phyloP scores from a whole-genome alignment of 2,797 vertebrate species.

The Rhincodon typus region DNA sequence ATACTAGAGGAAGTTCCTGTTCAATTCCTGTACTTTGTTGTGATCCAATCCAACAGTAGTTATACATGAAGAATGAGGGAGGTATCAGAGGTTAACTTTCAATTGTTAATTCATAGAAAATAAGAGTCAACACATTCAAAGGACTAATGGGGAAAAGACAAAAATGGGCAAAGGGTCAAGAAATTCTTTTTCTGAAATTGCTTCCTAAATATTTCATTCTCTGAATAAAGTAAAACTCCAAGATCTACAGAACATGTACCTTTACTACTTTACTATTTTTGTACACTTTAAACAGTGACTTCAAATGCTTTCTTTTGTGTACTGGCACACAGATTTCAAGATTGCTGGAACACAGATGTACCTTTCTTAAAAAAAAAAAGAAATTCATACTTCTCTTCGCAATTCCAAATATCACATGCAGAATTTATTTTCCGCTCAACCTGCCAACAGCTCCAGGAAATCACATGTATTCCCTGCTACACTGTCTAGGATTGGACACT shows the following conservation, averaged over 20 bases:
- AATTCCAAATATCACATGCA: slow-evolving; percentile 14
- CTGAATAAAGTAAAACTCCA: background rate
- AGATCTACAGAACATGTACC: background rate
- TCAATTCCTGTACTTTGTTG: background rate
- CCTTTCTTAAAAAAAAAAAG: slow-evolving; percentile 3
- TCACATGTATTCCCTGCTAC: background rate
- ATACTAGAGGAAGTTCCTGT: background rate
- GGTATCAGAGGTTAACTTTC: background rate
- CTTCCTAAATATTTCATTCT: background rate
- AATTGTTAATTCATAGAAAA: background rate
- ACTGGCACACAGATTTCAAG: background rate
- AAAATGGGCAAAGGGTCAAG: background rate
- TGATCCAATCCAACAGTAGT: background rate
- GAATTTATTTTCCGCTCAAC: background rate
- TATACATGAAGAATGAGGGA: background rate
- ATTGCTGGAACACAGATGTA: background rate
- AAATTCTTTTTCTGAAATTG: background rate
- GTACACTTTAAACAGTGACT: background rate
- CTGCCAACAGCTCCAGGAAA: slow-evolving; percentile 15
- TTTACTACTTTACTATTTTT: background rate
- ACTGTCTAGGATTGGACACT: background rate
- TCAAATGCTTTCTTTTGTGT: background rate
- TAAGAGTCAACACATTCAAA: too few species aligned
- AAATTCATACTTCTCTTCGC: background rate
- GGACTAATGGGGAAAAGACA: background rate